Evolutionary conservation across 2,888 invertebrate genomes (phyloP).

Genomic region (Synergus umbraculus): DNA sequence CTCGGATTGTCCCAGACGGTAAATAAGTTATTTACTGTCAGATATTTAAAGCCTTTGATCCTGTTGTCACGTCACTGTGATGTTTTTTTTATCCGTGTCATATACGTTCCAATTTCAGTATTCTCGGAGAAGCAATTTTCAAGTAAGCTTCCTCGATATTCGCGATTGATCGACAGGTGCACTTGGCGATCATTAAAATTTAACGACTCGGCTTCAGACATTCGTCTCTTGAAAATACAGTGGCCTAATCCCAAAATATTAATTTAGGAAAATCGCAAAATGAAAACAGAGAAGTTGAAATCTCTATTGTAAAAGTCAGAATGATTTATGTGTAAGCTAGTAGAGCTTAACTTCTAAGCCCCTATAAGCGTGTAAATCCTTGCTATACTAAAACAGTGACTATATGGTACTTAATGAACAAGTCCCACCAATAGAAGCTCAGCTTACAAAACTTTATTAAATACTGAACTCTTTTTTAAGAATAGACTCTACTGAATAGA

Average conservation of each 20-base stretch:
- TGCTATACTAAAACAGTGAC: neutral
- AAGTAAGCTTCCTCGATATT: constrained; percentile 4
- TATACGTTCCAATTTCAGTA: constrained; percentile 15
- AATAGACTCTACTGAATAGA: neutral
- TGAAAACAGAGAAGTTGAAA: neutral
- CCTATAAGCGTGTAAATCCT: neutral
- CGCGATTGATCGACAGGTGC: neutral
- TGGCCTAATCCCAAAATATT: neutral
- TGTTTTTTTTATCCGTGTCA: constrained; percentile 20
- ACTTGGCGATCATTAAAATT: neutral
- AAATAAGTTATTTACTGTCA: neutral
- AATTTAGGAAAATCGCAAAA: neutral
- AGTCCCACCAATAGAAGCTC: neutral
- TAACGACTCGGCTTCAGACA: neutral
- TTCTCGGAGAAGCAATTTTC: neutral
- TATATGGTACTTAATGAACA: neutral
- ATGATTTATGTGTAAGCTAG: neutral
- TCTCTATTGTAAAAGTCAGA: neutral
- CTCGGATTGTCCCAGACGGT: neutral
- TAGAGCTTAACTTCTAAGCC: neutral
- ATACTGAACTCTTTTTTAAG: neutral
- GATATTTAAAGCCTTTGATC: constrained; percentile 13
- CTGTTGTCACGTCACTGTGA: neutral
- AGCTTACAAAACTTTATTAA: neutral
- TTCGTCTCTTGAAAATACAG: neutral